These are phyloP conservation scores for Mizuhopecten yessoensis DNA, from an alignment of 1,140 invertebrate species.

Conservation along the genomic window DNA sequence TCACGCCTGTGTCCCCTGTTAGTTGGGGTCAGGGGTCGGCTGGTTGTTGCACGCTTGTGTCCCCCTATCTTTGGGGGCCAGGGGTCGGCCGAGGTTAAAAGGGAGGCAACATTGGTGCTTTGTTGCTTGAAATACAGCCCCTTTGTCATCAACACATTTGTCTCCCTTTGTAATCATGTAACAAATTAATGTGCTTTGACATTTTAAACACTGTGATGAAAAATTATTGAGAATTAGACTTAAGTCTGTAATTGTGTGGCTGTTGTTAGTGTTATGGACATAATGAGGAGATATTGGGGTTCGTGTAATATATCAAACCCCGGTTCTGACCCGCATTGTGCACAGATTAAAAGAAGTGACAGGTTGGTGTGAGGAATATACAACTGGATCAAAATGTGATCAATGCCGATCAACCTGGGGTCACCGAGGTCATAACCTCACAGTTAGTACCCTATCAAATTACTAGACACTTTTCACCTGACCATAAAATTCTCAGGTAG, in stretches of 20 bases:
- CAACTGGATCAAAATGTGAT: not conserved
- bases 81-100: not conserved
- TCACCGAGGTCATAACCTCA: not conserved
- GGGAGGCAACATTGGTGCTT: not conserved
- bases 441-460: not conserved
- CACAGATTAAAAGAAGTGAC: not conserved
- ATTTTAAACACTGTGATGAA: constrained; percentile 35
- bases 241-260: not conserved
- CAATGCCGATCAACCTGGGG: not conserved
- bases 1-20: not conserved
- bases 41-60: not conserved
- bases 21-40: not conserved
- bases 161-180: not conserved
- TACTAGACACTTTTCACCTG: not conserved
- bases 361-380: constrained; percentile 4
- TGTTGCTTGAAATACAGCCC: not conserved
- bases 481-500: not conserved
- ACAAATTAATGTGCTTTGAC: not conserved
- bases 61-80: not conserved
- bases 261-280: constrained; percentile 17
- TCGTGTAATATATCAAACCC: not conserved
- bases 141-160: constrained; percentile 7
- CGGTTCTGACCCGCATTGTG: not conserved
- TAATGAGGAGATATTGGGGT: not conserved
- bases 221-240: not conserved